These are phyloP conservation scores for Sylvilagus bachmani DNA, from an alignment of 2,113 vertebrate species.

Conservation along the genomic window DNA sequence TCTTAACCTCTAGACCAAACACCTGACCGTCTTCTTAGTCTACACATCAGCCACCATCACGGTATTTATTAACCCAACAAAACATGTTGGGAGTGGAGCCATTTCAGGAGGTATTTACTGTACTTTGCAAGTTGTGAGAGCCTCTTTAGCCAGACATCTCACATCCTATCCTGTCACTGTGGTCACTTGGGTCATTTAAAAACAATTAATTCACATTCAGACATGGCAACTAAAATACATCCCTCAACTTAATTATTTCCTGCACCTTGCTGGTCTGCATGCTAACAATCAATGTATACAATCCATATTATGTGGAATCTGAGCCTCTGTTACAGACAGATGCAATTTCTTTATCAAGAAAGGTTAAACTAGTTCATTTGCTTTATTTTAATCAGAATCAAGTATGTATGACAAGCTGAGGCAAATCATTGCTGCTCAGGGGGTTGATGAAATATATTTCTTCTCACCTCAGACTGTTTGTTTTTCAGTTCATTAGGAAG, in stretches of 20 bases:
- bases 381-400: constrained; percentile 88
- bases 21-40: neutral
- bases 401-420: constrained; percentile 86
- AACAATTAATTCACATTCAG: neutral
- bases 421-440: constrained; percentile 87
- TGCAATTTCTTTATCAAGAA: constrained; percentile 81
- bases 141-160: neutral
- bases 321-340: constrained; percentile 63
- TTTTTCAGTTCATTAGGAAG: constrained; percentile 84
- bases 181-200: constrained; percentile 2
- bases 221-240: neutral
- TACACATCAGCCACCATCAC: neutral
- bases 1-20: too few species aligned
- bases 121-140: constrained; percentile 12
- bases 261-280: neutral
- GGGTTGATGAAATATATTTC: constrained; percentile 87
- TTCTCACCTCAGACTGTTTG: constrained; percentile 78
- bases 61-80: neutral
- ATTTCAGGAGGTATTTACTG: neutral
- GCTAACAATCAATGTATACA: neutral
- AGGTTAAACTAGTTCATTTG: constrained; percentile 82
- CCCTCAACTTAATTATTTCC: neutral
- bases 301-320: neutral
- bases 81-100: neutral
- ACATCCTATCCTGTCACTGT: neutral